Evolutionary conservation across 2,113 vertebrate genomes (phyloP).

Genomic region (Pomatorhinus ruficollis): DNA sequence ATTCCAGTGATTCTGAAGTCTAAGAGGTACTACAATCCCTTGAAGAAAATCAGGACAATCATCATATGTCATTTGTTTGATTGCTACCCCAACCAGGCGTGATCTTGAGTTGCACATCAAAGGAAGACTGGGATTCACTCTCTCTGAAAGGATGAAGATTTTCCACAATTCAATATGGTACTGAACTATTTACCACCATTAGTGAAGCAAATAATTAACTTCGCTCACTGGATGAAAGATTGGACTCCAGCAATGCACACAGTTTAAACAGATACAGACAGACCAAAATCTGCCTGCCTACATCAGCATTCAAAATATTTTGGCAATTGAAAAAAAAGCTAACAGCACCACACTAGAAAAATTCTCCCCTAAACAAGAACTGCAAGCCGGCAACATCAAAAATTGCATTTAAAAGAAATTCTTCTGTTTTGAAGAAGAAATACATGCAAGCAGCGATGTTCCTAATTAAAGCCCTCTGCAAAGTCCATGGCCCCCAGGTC

Average conservation of each 20-base stretch:
- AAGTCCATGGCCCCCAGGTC: neutral
- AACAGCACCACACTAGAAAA: neutral
- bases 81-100: neutral
- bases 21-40: neutral
- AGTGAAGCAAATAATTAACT: neutral
- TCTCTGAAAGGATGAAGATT: neutral
- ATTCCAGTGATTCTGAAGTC: neutral
- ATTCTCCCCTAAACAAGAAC: neutral
- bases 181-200: neutral
- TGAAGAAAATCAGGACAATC: neutral
- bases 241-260: neutral
- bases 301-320: neutral
- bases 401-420: neutral
- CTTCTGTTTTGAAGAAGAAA: neutral
- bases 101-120: neutral
- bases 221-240: neutral
- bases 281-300: neutral
- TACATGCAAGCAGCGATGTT: neutral
- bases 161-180: neutral
- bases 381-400: neutral
- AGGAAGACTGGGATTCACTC: neutral
- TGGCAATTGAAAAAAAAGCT: neutral
- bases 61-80: neutral
- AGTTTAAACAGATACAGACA: neutral
- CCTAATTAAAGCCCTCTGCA: neutral